A percentile compares a stretch with the other conserved stretches of the same genome.
These are phyloP conservation scores for Meteorus sp. DNA, from an alignment of 1,140 invertebrate genomes.

Conservation along the genomic window DNA sequence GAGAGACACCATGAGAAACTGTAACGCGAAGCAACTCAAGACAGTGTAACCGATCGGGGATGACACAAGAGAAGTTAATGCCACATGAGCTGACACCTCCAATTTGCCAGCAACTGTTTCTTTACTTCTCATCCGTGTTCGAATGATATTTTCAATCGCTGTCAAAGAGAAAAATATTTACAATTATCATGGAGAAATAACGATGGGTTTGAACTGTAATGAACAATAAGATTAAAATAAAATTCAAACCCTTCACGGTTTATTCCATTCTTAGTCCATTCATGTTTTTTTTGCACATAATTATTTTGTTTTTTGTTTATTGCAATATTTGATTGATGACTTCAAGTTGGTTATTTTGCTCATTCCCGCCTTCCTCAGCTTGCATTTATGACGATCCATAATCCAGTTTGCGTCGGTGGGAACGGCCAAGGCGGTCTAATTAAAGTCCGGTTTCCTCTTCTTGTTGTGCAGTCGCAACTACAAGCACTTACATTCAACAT, in stretches of 20 bases:
- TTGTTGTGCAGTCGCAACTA: slow-evolving; percentile 1
- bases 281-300: too few relatives aligned
- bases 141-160: too few relatives aligned
- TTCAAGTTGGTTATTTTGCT: background rate
- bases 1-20: background rate
- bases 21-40: background rate
- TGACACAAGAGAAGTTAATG: background rate
- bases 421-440: slow-evolving; percentile 15
- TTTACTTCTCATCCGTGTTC: too few relatives aligned
- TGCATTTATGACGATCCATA: slow-evolving; percentile 23
- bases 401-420: slow-evolving; percentile 10
- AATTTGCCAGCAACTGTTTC: background rate
- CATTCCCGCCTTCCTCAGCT: background rate
- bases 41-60: slow-evolving; percentile 1
- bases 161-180: too few relatives aligned
- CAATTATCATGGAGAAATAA: too few relatives aligned
- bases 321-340: too few relatives aligned
- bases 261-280: too few relatives aligned
- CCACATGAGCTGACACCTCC: background rate
- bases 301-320: too few relatives aligned
- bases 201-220: too few relatives aligned
- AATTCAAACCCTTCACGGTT: too few relatives aligned
- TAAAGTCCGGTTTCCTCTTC: slow-evolving; percentile 23
- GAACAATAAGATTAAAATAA: too few relatives aligned
- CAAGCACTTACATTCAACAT: too few relatives aligned